phyloP scores from a whole-genome alignment of 2,797 vertebrate genomes.

The Falco naumanni region DNA sequence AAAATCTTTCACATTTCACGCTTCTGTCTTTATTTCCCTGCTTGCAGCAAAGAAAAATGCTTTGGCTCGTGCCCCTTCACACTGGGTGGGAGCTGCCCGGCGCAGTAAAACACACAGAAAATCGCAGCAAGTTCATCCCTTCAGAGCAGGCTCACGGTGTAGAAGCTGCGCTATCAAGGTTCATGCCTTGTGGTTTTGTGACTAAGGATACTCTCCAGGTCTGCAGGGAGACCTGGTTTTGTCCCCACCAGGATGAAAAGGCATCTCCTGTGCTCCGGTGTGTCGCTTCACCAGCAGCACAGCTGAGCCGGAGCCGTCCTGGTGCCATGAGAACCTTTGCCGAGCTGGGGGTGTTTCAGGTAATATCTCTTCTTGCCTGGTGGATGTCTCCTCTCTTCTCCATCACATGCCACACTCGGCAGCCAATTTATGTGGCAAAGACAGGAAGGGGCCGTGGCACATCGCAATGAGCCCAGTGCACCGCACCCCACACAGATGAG shows the following conservation, averaged over 20 bases:
- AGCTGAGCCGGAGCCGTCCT: not conserved
- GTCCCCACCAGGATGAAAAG: not conserved
- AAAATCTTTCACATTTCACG: not conserved
- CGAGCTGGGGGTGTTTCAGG: not conserved
- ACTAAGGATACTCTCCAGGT: fast-evolving
- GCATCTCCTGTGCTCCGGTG: not conserved
- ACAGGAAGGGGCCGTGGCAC: not conserved
- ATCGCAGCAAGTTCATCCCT: not conserved
- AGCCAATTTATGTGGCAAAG: not conserved
- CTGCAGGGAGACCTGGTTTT: not conserved
- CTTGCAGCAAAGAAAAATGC: not conserved
- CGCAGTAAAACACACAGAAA: not conserved
- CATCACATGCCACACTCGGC: not conserved
- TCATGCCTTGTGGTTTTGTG: not conserved
- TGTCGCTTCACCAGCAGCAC: not conserved
- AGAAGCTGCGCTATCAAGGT: not conserved
- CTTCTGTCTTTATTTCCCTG: not conserved
- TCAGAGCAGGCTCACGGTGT: not conserved
- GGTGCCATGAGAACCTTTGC: not conserved
- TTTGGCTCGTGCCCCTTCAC: not conserved
- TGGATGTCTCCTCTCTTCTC: not conserved
- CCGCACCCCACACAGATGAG: not conserved
- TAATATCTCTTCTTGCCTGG: not conserved
- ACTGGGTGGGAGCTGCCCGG: not conserved
- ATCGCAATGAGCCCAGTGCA: not conserved